Evolutionary conservation across 2,797 vertebrate genomes (phyloP), one percentile per base, ranked within the genome.

Genomic region (Scyliorhinus canicula): DNA sequence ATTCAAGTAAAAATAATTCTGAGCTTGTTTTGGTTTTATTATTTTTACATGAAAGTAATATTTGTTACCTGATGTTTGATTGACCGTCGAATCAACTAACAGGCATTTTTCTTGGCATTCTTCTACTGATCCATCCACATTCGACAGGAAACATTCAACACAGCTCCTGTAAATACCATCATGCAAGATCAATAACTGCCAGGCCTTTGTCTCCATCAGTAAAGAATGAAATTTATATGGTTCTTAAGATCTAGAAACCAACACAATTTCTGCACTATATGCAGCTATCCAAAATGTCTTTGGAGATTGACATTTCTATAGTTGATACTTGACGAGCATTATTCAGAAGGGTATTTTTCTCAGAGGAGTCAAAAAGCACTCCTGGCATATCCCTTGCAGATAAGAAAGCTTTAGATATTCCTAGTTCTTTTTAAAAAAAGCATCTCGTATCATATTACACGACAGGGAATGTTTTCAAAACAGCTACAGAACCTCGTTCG

Each of bases 61-160:
- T 91, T 63, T 91, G 16, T 19, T 96, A 99, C 99, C 99, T 98
- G 97, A 96, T 95, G 97, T 97, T 94, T 96, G 96, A 96, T 97
- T 98, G 98, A 99, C 96, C 90, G 95, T 97, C 91, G 97, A 97
- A 96, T 98, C 98, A 28, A 97, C 96, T 95, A 96, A 60, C 95
- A 97, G 98, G 97, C 99, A 99, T 96, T 96, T 98, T 95, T 98
- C 97, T 95, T 96, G 96, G 96, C 99, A 99, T 90, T 97, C 96
- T 96, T 97, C 97, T 2, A 0, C 95, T 82, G 97, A 93, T 95
- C 96, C 96, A 44, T 97, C 97, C 35, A 97, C 95, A 0, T 97
- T 97, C 96, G 98, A 97, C 95, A 99, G 97, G 96, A 99, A 97
- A 97, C 99, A 99, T 97, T 99, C 99, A 85, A 99, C 97, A 96